These are phyloP conservation scores for Mirounga angustirostris DNA, from an alignment of 2,113 vertebrate genomes.

Conservation along the genomic window DNA sequence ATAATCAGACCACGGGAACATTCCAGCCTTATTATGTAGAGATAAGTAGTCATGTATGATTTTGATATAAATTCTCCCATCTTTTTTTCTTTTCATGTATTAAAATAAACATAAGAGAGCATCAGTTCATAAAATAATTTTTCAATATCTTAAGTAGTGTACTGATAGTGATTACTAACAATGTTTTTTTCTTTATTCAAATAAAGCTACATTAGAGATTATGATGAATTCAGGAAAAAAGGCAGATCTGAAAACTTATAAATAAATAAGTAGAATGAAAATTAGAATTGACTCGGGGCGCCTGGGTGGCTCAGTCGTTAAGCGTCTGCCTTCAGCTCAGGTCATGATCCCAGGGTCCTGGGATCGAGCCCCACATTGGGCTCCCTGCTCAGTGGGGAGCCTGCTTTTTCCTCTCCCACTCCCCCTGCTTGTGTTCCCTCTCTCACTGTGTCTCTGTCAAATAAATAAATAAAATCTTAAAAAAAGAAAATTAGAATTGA, in stretches of 20 bases:
- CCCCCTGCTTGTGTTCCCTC: too few relatives aligned
- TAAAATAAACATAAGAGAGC: constrained; percentile 1
- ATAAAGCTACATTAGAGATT: not conserved
- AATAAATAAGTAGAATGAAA: constrained; percentile 48
- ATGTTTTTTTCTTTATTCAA: constrained; percentile 53
- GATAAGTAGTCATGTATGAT: not conserved
- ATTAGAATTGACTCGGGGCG: not conserved
- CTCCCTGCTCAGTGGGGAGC: too few relatives aligned
- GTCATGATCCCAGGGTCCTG: too few relatives aligned
- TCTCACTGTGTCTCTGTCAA: not conserved
- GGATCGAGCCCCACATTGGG: too few relatives aligned
- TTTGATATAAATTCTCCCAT: constrained; percentile 57
- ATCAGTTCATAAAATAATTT: constrained; percentile 70
- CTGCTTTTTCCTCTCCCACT: too few relatives aligned
- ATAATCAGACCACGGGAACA: constrained; percentile 26
- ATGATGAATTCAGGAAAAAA: not conserved
- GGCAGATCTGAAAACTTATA: not conserved
- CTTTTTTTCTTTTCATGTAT: not conserved
- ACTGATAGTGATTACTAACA: constrained; percentile 66
- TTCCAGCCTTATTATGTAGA: not conserved
- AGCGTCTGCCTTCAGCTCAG: too few relatives aligned
- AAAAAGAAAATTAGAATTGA: not conserved
- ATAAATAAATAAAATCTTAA: constrained; percentile 29
- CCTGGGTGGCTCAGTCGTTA: too few relatives aligned
- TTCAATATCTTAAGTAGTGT: constrained; percentile 59